These are phyloP conservation scores for Vidua chalybeata DNA, from an alignment of 2,113 vertebrate species.

Conservation along the genomic window DNA sequence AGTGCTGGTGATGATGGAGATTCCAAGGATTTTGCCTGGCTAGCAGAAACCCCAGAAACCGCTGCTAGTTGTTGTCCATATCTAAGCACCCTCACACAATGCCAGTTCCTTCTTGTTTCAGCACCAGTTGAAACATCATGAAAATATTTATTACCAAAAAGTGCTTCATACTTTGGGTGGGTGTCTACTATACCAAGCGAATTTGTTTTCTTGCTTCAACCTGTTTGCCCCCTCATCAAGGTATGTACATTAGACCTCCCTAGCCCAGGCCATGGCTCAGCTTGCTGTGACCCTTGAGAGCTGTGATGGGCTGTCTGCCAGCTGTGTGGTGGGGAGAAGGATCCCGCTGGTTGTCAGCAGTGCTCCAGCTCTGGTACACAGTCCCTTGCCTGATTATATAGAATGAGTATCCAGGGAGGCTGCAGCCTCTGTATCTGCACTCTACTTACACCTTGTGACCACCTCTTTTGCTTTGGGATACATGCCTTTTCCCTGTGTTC, in stretches of 20 bases:
- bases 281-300: neutral
- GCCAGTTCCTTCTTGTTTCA: neutral
- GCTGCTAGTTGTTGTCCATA: accelerated
- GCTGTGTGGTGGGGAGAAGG: accelerated
- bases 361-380: neutral
- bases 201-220: neutral
- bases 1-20: neutral
- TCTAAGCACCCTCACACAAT: neutral
- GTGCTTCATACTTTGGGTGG: neutral
- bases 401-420: neutral
- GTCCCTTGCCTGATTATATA: neutral
- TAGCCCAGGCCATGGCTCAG: neutral
- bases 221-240: neutral
- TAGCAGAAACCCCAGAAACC: neutral
- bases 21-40: neutral
- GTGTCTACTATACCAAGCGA: neutral
- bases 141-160: neutral
- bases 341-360: accelerated
- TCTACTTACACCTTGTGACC: neutral
- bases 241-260: neutral
- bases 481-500: neutral
- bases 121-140: neutral
- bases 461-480: neutral
- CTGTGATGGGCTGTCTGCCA: accelerated
- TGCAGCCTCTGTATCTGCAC: neutral